Evolutionary conservation across 1,140 invertebrate genomes (phyloP).

Genomic region (Eupristina koningsbergeri): DNA sequence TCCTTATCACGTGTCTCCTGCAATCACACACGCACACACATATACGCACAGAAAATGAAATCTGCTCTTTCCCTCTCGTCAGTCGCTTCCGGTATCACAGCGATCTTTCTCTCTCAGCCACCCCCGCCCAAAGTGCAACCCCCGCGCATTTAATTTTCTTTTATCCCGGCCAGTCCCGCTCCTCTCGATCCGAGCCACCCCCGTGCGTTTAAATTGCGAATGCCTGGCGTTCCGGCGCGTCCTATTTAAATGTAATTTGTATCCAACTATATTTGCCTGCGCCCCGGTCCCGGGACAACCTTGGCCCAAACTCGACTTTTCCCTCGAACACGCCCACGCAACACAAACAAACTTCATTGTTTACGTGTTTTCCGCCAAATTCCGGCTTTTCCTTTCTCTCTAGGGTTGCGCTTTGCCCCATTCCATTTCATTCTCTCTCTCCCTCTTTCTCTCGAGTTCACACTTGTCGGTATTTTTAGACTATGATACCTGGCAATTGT

Average conservation of each 20-base stretch:
- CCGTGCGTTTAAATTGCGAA: slow-evolving; percentile 65
- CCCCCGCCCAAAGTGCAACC: not conserved
- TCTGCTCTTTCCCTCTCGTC: not conserved
- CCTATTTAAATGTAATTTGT: slow-evolving; percentile 71
- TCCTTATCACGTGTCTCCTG: too few species aligned
- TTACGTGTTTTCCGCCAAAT: slow-evolving; percentile 10
- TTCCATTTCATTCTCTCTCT: not conserved
- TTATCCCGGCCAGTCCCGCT: slow-evolving; percentile 31
- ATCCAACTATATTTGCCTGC: slow-evolving; percentile 43
- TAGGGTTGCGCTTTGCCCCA: too few species aligned
- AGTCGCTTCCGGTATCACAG: not conserved
- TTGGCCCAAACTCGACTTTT: slow-evolving; percentile 12
- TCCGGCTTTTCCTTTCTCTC: slow-evolving; percentile 29
- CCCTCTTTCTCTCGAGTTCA: not conserved
- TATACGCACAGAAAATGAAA: not conserved
- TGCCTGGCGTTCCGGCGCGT: slow-evolving; percentile 65
- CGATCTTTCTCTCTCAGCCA: not conserved
- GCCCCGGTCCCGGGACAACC: not conserved
- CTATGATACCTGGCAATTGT: too few species aligned
- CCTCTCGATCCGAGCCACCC: slow-evolving; percentile 15
- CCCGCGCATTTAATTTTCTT: slow-evolving; percentile 33
- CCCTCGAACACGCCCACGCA: not conserved
- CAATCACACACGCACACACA: too few species aligned
- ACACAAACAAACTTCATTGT: slow-evolving; percentile 17
- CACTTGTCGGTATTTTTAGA: too few species aligned